Percentiles rank a stretch among this genome's conserved stretches.
Conservation (phyloP, 2,797 vertebrate species). For the Danio choprae region DNA sequence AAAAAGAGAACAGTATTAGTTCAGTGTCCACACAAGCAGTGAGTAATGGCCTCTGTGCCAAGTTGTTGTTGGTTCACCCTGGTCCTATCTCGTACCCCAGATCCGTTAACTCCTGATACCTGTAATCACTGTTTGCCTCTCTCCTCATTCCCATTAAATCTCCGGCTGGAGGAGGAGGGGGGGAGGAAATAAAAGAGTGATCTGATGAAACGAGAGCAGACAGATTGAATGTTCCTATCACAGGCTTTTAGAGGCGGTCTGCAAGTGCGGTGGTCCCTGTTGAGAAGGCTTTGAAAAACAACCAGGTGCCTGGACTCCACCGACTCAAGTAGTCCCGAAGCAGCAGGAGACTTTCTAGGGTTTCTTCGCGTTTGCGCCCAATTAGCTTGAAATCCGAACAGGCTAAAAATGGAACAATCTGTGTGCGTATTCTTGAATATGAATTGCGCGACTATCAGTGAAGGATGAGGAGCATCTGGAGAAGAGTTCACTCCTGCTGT, state of each 20-base stretch:
- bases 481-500: conserved; percentile 43
- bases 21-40: conserved; percentile 15
- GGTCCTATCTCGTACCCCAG: conserved; percentile 42
- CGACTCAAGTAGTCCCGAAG: conserved; percentile 18
- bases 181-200: conserved; percentile 50
- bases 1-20: conserved; percentile 22
- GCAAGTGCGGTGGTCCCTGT: conserved; percentile 34
- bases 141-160: conserved; percentile 49
- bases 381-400: conserved; percentile 17
- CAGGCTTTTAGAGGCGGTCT: conserved; percentile 54
- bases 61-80: conserved; percentile 32
- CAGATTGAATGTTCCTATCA: conserved; percentile 58
- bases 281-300: conserved; percentile 30
- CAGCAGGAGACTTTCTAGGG: conserved; percentile 14
- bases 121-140: conserved; percentile 53
- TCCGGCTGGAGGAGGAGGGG: conserved; percentile 41
- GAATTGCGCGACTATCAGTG: conserved; percentile 23
- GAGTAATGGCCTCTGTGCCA: conserved; percentile 52
- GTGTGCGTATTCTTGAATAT: conserved; percentile 24
- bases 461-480: conserved; percentile 33
- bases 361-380: conserved; percentile 20
- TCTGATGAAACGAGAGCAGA: conserved; percentile 60
- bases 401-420: conserved; percentile 35
- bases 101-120: conserved; percentile 47
- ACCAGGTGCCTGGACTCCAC: conserved; percentile 20